A percentile compares a stretch with the other conserved stretches of the same genome.
These are phyloP conservation scores for Heliconius nattereri DNA, from an alignment of 1,140 invertebrate species.

Conservation along the genomic window DNA sequence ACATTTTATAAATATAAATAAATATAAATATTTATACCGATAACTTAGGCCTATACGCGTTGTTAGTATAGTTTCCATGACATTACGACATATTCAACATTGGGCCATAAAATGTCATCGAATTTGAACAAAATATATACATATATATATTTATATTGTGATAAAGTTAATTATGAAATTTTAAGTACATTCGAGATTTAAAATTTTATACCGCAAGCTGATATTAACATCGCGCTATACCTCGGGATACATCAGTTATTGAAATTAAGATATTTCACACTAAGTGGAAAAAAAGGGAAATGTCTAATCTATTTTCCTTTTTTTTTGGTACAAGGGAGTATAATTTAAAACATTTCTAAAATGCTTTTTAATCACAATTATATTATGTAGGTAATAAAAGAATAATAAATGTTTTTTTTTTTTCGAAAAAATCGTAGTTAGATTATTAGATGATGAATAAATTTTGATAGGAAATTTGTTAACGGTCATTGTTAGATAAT, in stretches of 20 bases:
- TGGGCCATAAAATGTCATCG: conserved; percentile 39
- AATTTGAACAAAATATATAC: conserved; percentile 45
- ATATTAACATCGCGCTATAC: conserved; percentile 57
- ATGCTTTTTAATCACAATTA: conserved; percentile 71
- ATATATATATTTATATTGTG: conserved; percentile 41
- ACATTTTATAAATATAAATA: conserved; percentile 38
- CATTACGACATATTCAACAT: conserved; percentile 29
- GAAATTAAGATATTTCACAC: conserved; percentile 9
- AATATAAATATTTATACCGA: conserved; percentile 37
- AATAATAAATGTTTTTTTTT: conserved; percentile 50
- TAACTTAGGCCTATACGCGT: conserved; percentile 41
- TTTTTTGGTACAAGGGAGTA: conserved; percentile 68
- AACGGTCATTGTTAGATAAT: conserved; percentile 72
- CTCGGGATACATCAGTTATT: conserved; percentile 38
- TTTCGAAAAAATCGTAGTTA: conserved; percentile 66
- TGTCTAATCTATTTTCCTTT: background rate
- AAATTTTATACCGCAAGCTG: conserved; percentile 46
- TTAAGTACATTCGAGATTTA: conserved; percentile 45
- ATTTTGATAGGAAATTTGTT: conserved; percentile 74
- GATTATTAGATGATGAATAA: conserved; percentile 69
- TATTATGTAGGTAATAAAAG: conserved; percentile 61
- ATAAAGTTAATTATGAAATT: conserved; percentile 44
- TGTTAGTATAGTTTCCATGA: conserved; percentile 40
- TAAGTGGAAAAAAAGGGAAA: background rate
- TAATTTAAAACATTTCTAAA: conserved; percentile 71